A percentile compares a stretch with the other conserved stretches of the same genome.
Conservation (phyloP, 1,140 invertebrate genomes). For the Bombus balteatus region DNA sequence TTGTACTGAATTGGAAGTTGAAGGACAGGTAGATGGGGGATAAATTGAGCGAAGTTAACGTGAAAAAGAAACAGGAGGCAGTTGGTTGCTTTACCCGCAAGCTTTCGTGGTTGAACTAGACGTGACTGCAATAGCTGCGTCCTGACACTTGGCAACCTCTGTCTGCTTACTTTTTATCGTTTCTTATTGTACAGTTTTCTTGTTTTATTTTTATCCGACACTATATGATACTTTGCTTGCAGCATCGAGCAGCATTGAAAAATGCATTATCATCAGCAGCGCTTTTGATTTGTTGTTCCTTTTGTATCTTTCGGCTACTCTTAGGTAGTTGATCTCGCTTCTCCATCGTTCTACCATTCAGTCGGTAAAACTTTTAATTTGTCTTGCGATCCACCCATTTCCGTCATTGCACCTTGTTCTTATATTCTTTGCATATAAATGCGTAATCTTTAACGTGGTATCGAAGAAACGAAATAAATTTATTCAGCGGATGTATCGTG, state of each 20-base stretch:
- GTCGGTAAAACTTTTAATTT: neutral
- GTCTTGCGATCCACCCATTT: neutral
- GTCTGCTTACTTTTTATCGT: constrained; percentile 17
- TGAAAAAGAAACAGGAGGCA: constrained; percentile 65
- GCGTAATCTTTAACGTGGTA: neutral
- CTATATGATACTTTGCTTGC: neutral
- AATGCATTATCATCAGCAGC: constrained; percentile 36
- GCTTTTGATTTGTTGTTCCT: neutral
- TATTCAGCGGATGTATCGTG: neutral
- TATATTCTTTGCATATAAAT: neutral
- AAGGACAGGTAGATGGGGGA: constrained; percentile 29
- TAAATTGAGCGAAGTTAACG: constrained; percentile 69
- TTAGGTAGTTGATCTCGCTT: neutral
- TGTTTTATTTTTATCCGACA: neutral
- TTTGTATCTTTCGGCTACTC: neutral
- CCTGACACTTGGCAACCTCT: constrained; percentile 22
- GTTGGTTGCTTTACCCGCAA: constrained; percentile 51
- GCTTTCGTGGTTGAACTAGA: constrained; percentile 58
- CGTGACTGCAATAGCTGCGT: constrained; percentile 74
- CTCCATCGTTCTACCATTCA: neutral
- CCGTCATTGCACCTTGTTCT: neutral
- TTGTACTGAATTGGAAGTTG: neutral
- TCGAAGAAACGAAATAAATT: neutral
- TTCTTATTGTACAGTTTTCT: neutral
- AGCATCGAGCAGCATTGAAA: constrained; percentile 28